Base-by-base conservation (phyloP, 1,140 invertebrate genomes). In the Caenorhabditis inopinata region DNA sequence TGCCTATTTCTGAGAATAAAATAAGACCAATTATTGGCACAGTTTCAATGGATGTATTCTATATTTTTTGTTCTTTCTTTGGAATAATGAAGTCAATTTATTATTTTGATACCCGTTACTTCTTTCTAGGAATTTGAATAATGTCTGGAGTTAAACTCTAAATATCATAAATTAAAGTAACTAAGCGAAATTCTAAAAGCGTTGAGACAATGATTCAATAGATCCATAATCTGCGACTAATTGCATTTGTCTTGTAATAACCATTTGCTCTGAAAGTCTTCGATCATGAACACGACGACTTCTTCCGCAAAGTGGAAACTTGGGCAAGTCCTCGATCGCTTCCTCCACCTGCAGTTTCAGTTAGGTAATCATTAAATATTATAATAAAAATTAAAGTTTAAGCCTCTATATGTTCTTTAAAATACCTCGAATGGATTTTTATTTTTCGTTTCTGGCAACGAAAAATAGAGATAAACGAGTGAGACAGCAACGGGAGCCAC, bases 361-460 rank as follows among this genome's bases (percentile, higher is more conserved):
- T n/a, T n/a, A n/a, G n/a, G n/a, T n/a, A n/a, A n/a, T n/a, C n/a
- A n/a, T n/a, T n/a, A n/a, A n/a, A n/a, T n/a, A n/a, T n/a, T n/a
- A n/a, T n/a, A n/a, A n/a, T n/a, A n/a, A n/a, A n/a, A n/a, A n/a
- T n/a, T n/a, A n/a, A n/a, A n/a, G n/a, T n/a, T n/a, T n/a, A n/a
- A n/a, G n/a, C n/a, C n/a, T n/a, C n/a, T n/a, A n/a, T n/a, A n/a
- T n/a, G n/a, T n/a, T n/a, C 23, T 21, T 78, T 35, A 21, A 29
- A 45, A 2, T 7, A 85, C 85, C 78, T 85, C 85, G 48, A 48
- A 27, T 23, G 87, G 29, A 81, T 85, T 85, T 25, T 84, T 80
- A 25, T 87, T 85, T 62, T 85, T 85, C 4, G 84, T 87, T 51
- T 85, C 84, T 23, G 84, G 84, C 9, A 85, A 38, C 18, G 75